A percentile compares a stretch with the other conserved stretches of the same genome.
Conservation (phyloP, 1,140 invertebrate genomes). For the Drosophila kikkawai region DNA sequence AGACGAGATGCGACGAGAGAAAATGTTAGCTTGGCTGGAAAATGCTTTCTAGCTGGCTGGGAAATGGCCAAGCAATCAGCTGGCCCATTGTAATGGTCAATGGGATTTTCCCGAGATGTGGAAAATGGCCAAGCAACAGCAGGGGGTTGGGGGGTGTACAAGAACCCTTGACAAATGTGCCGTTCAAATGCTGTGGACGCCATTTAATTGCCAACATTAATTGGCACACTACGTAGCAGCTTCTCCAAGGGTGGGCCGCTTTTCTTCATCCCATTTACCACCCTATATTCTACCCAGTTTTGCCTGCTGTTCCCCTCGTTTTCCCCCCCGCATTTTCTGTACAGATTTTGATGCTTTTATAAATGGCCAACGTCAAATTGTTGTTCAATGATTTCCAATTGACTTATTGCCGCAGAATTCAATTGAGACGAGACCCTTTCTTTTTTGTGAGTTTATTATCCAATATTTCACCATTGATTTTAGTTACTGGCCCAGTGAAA, state of each 20-base stretch:
- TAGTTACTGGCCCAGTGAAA: background rate
- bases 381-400: conserved; percentile 46
- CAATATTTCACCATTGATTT: conserved; percentile 23
- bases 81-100: conserved; percentile 34
- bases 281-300: background rate
- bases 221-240: conserved; percentile 36
- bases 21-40: conserved; percentile 15
- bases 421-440: conserved; percentile 18
- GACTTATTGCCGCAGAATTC: conserved; percentile 41
- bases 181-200: conserved; percentile 40
- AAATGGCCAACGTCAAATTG: conserved; percentile 41
- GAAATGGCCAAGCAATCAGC: conserved; percentile 53
- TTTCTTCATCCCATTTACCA: background rate
- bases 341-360: conserved; percentile 40
- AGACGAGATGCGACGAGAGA: conserved; percentile 20
- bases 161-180: conserved; percentile 37
- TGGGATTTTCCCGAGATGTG: conserved; percentile 3
- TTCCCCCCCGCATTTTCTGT: background rate
- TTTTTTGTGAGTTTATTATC: conserved; percentile 11
- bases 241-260: too few relatives aligned
- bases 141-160: background rate
- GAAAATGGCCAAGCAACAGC: background rate
- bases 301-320: background rate
- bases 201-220: conserved; percentile 52
- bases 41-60: conserved; percentile 17